Conservation (phyloP, 2,888 invertebrate species). For the Sepiola atlantica region DNA sequence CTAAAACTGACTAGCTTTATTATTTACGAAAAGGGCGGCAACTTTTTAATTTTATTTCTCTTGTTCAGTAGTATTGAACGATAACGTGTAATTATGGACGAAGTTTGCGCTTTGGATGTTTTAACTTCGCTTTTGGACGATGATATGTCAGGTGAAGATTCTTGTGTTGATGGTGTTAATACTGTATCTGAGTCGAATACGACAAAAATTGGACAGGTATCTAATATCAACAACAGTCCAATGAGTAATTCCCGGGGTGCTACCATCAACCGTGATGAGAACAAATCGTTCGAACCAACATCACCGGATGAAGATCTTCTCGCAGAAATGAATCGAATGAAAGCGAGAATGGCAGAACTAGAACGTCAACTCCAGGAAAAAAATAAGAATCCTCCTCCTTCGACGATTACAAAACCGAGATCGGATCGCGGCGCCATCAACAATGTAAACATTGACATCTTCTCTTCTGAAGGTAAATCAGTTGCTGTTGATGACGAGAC, state of each 20-base stretch:
- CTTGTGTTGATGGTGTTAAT: neutral
- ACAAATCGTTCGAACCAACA: neutral
- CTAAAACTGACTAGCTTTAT: neutral
- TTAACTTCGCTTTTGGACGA: constrained; percentile 11
- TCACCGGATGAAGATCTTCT: neutral
- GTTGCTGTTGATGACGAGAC: neutral
- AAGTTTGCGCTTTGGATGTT: neutral
- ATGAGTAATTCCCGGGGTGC: neutral
- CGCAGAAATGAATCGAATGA: constrained; percentile 36
- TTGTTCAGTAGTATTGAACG: neutral
- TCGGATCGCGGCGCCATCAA: no score
- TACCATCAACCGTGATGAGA: neutral
- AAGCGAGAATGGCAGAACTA: constrained; percentile 12
- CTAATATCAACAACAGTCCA: neutral
- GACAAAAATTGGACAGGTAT: neutral
- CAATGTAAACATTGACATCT: neutral
- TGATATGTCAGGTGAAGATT: neutral
- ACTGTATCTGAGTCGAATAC: neutral
- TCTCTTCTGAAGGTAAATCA: neutral
- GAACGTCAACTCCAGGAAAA: constrained; percentile 38
- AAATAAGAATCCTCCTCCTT: neutral
- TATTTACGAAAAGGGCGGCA: neutral
- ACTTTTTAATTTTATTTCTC: neutral
- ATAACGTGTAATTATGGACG: neutral
- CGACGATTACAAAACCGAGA: neutral